phyloP scores from a whole-genome alignment of 2,888 invertebrate genomes.

The Drosophila yooni region DNA sequence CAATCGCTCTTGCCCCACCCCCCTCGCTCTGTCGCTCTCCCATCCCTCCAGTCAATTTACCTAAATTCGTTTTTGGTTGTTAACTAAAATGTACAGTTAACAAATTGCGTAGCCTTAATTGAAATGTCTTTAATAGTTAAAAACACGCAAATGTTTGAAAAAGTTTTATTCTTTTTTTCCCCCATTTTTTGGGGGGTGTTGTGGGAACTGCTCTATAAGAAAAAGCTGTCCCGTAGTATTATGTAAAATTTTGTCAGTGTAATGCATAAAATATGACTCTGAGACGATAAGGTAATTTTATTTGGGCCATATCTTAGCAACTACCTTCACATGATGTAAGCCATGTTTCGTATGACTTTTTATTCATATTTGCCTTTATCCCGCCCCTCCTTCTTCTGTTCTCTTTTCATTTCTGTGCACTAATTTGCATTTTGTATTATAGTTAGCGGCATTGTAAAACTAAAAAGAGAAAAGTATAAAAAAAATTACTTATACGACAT shows the following conservation, averaged over 20 bases:
- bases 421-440: slow-evolving; percentile 75
- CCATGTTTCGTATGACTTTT: slow-evolving; percentile 43
- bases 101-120: slow-evolving; percentile 55
- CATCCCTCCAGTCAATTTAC: background rate
- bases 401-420: slow-evolving; percentile 24
- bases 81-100: slow-evolving; percentile 37
- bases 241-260: slow-evolving; percentile 24
- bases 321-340: slow-evolving; percentile 54
- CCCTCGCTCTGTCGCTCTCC: background rate
- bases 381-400: background rate
- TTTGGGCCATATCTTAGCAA: slow-evolving; percentile 23
- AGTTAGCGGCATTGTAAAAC: slow-evolving; percentile 25
- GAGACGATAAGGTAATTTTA: slow-evolving; percentile 21
- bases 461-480: slow-evolving; percentile 10
- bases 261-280: slow-evolving; percentile 20
- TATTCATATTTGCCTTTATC: slow-evolving; percentile 28
- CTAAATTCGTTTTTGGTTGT: slow-evolving; percentile 14
- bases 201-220: slow-evolving; percentile 37
- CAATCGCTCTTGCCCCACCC: slow-evolving; percentile 9
- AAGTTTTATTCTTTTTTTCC: slow-evolving; percentile 1
- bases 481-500: slow-evolving; percentile 72
- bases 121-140: slow-evolving; percentile 57
- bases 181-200: slow-evolving; percentile 23
- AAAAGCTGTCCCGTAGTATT: slow-evolving; percentile 12
- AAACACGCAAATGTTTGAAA: slow-evolving; percentile 51